Evolutionary conservation across 2,888 invertebrate species (phyloP), one percentile per base, ranked within the genome.

Genomic region (Tetropium fuscum): DNA sequence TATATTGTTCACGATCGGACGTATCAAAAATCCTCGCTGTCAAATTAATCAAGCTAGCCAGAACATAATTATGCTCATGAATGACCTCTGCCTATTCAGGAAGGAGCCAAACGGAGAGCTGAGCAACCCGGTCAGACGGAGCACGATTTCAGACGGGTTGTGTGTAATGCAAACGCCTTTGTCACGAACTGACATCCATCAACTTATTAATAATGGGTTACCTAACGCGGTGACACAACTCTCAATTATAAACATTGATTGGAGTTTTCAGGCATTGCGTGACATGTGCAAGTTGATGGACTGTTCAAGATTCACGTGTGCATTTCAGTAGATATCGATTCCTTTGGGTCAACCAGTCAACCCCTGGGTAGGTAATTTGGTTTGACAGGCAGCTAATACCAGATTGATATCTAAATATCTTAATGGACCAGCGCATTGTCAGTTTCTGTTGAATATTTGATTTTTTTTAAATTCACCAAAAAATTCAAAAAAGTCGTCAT

Each of bases 201-300:
- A 75, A 71, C 64, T 72, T 72, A 75, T 75, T 77, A 78, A 78
- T 77, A 76, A 76, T 72, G 66, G 72, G 70, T 78, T 78, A 70
- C 75, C 71, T 73, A 76, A 77, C 75, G 63, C 68, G 71, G 71
- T 77, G 76, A 77, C 75, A 76, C 71, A 75, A 75, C 66, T 71
- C 72, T 73, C 75, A 75, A 74, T 75, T 70, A 74, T 70, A 34
- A n/a, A 22, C 18, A 71, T 72, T 66, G 72, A 70, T 70, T 66
- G 70, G 69, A 69, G 67, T 71, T 72, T 65, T 61, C 59, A 69
- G 63, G 58, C 63, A 20, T 8, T 25, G 18, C 34, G 13, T 60
- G 34, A 34, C 15, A 8, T 8, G 15, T 8, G 36, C n/a, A 15
- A 16, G 8, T 15, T 34, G 20, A 13, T 11, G 34, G 11, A 27